phyloP scores from a whole-genome alignment of 2,113 vertebrate genomes.

The Tricholaema leucomelas region DNA sequence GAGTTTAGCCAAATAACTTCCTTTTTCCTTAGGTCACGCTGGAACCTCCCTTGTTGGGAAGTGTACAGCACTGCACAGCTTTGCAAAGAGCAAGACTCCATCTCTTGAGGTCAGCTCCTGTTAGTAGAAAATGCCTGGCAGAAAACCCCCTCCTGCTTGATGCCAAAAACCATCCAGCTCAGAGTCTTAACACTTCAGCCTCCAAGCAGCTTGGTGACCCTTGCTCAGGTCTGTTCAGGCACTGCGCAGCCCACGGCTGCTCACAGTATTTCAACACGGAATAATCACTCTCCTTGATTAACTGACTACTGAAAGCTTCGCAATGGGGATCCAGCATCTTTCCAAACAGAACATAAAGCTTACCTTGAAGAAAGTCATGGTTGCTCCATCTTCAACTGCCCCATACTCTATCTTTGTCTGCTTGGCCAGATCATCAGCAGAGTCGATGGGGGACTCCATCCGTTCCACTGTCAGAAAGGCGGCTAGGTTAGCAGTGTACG shows the following conservation, averaged over 20 bases:
- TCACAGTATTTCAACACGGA: background rate
- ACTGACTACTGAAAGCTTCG: background rate
- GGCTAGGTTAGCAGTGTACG: conserved; percentile 98
- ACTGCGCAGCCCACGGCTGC: no score
- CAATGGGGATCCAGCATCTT: background rate
- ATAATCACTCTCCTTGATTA: background rate
- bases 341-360: conserved; percentile 28
- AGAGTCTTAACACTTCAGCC: background rate
- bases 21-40: background rate
- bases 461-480: conserved; percentile 99
- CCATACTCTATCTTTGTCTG: conserved; percentile 99
- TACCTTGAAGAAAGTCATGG: conserved; percentile 99
- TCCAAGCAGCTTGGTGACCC: background rate
- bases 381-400: conserved; percentile 92
- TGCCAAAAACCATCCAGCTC: background rate
- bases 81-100: background rate
- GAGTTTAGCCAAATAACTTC: background rate
- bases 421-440: conserved; percentile 96
- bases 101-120: background rate
- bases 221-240: background rate
- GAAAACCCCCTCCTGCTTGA: background rate
- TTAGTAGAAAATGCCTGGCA: background rate
- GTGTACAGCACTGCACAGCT: background rate
- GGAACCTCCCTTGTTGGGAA: background rate
- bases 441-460: conserved; percentile 98